Percentiles rank a stretch among this genome's conserved stretches.
Evolutionary conservation across 2,888 invertebrate species (phyloP).

Genomic region (Drosophila percnosoma): DNA sequence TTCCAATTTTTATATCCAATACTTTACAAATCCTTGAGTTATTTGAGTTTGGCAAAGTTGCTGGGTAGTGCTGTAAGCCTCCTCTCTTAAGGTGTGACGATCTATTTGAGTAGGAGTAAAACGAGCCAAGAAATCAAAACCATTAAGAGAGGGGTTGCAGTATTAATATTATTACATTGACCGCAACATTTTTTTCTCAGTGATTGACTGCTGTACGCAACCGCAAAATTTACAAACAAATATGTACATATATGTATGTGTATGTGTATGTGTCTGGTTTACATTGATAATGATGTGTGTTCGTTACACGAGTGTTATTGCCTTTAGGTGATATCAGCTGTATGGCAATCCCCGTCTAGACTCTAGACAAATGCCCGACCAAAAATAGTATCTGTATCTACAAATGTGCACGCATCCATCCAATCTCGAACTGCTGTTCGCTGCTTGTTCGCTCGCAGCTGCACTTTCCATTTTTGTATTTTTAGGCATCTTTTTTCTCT

Average conservation of each 20-base stretch:
- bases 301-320: conserved; percentile 1
- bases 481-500: conserved; percentile 44
- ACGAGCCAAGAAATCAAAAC: background rate
- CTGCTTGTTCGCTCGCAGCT: conserved; percentile 11
- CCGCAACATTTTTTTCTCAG: conserved; percentile 26
- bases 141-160: background rate
- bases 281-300: conserved; percentile 58
- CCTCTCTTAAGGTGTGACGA: background rate
- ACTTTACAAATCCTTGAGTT: background rate
- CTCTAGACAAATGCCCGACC: conserved; percentile 63
- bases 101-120: background rate
- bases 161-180: background rate
- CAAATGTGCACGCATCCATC: conserved; percentile 9
- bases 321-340: conserved; percentile 45
- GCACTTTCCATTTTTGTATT: conserved; percentile 54
- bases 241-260: conserved; percentile 19
- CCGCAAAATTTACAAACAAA: conserved; percentile 40
- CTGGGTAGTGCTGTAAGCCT: background rate
- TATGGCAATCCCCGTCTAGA: conserved; percentile 29
- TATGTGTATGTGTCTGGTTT: conserved; percentile 42
- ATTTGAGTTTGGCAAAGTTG: background rate
- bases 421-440: conserved; percentile 17
- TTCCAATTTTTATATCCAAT: background rate
- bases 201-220: conserved; percentile 42
- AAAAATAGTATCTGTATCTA: conserved; percentile 51